Evolutionary conservation across 2,888 invertebrate species (phyloP).

Genomic region (Spialia ferax): DNA sequence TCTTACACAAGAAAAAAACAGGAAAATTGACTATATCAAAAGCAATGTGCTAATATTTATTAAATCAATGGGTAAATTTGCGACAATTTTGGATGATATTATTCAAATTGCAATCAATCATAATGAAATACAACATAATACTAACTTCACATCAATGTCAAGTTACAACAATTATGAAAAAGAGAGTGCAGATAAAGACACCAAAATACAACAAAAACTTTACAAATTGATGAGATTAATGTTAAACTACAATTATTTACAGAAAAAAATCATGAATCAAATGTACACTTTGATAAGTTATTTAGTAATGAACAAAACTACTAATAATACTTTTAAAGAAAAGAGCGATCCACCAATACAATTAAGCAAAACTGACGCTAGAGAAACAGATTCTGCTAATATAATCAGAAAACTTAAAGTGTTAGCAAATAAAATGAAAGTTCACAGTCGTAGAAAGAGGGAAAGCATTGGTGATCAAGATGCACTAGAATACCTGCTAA

Average conservation of each 20-base stretch:
- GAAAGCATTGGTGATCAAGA: slow-evolving; percentile 55
- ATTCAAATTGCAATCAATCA: slow-evolving; percentile 56
- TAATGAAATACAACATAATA: slow-evolving; percentile 28
- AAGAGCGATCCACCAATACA: slow-evolving; percentile 38
- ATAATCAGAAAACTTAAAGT: slow-evolving; percentile 65
- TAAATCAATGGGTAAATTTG: slow-evolving; percentile 64
- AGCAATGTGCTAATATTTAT: slow-evolving; percentile 63
- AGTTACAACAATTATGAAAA: background rate
- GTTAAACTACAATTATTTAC: slow-evolving; percentile 62
- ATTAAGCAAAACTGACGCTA: slow-evolving; percentile 46
- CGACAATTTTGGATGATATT: slow-evolving; percentile 63
- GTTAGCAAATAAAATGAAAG: slow-evolving; percentile 58
- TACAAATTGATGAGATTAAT: slow-evolving; percentile 59
- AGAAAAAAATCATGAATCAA: slow-evolving; percentile 66
- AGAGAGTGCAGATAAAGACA: background rate
- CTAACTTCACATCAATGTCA: background rate
- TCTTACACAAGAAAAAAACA: slow-evolving; percentile 55
- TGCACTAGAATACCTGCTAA: slow-evolving; percentile 67
- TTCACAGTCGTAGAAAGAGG: slow-evolving; percentile 58
- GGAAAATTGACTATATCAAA: slow-evolving; percentile 65
- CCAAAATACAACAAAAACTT: slow-evolving; percentile 49
- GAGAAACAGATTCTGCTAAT: slow-evolving; percentile 62
- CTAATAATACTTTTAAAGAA: slow-evolving; percentile 21
- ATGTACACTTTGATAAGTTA: slow-evolving; percentile 60
- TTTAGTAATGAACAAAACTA: slow-evolving; percentile 48